Percentiles rank a stretch among this genome's conserved stretches.
Evolutionary conservation across 1,140 invertebrate species (phyloP).

Genomic region (Bombus polaris): DNA sequence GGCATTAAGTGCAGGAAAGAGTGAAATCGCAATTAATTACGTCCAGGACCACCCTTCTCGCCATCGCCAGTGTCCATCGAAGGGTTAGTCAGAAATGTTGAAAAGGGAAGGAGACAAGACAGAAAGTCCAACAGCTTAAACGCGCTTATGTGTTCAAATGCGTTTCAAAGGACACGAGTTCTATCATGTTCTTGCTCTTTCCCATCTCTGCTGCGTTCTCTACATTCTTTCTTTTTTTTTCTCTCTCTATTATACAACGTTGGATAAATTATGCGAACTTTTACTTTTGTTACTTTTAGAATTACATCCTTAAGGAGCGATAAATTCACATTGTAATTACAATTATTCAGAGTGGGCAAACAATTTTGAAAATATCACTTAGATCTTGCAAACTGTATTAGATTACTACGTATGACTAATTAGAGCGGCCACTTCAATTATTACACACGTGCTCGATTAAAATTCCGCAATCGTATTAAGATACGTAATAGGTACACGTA

Average conservation of each 20-base stretch:
- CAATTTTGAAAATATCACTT: not conserved
- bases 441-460: not conserved
- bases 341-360: not conserved
- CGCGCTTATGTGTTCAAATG: constrained; percentile 65
- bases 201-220: not conserved
- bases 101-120: constrained; percentile 47
- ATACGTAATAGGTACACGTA: not conserved
- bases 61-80: constrained; percentile 57
- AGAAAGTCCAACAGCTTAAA: constrained; percentile 72
- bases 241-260: not conserved
- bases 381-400: not conserved
- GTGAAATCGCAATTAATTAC: constrained; percentile 79
- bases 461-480: not conserved
- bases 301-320: not conserved
- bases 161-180: constrained; percentile 44
- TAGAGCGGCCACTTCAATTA: not conserved
- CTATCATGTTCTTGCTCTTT: not conserved
- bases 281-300: not conserved
- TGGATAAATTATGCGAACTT: not conserved
- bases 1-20: constrained; percentile 75
- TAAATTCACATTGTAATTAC: not conserved
- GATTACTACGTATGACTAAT: not conserved
- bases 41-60: constrained; percentile 60
- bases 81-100: constrained; percentile 62
- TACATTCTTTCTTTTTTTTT: not conserved